A percentile compares a stretch with the other conserved stretches of the same genome.
Evolutionary conservation across 2,797 vertebrate species (phyloP).

Genomic region (Eptatretus atami): DNA sequence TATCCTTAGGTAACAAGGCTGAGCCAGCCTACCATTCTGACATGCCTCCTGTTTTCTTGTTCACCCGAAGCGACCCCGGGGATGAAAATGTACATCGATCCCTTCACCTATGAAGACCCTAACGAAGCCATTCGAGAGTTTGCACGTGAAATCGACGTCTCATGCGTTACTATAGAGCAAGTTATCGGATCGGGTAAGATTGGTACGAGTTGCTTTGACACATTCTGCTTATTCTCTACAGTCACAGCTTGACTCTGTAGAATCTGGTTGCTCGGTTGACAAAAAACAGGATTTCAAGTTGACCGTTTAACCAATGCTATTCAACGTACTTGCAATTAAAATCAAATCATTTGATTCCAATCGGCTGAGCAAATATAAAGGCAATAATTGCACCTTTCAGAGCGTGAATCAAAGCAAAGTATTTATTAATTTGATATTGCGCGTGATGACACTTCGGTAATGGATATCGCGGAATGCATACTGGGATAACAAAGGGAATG

Average conservation of each 20-base stretch:
- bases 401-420: no score
- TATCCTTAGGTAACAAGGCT: background rate
- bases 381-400: no score
- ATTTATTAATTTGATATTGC: no score
- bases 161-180: slow-evolving; percentile 86
- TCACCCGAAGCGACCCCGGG: slow-evolving; percentile 44
- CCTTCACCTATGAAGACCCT: slow-evolving; percentile 80
- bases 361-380: no score
- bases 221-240: background rate
- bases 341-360: no score
- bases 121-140: slow-evolving; percentile 82
- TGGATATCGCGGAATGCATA: no score
- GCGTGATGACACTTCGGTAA: no score
- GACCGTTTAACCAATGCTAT: no score
- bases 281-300: background rate
- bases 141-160: slow-evolving; percentile 79
- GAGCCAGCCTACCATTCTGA: background rate
- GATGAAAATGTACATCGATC: slow-evolving; percentile 94
- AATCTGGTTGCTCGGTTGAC: background rate
- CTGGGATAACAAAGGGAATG: no score
- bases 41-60: background rate
- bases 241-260: background rate
- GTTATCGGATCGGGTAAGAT: slow-evolving; percentile 75
- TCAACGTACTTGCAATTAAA: no score
- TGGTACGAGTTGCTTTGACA: background rate